A percentile compares a stretch with the other conserved stretches of the same genome.
Evolutionary conservation across 2,113 vertebrate species (phyloP).

Genomic region (Aegithalos caudatus): DNA sequence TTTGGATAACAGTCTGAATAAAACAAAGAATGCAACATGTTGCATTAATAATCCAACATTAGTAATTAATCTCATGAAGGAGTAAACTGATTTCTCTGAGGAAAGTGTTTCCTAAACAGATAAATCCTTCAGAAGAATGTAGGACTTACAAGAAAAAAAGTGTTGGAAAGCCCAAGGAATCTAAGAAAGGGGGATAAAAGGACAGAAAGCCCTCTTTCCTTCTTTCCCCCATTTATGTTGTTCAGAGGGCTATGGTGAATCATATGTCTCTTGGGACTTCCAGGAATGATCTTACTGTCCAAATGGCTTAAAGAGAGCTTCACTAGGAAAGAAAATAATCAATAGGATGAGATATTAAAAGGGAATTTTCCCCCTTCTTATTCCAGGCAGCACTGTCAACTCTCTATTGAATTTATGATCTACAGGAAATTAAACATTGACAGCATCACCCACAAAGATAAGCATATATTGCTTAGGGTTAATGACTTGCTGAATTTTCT

Average conservation of each 20-base stretch:
- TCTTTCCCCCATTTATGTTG: not conserved
- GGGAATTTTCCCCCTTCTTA: not conserved
- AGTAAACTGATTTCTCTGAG: not conserved
- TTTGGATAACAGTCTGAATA: not conserved
- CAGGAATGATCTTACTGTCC: slow-evolving; percentile 1
- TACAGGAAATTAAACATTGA: slow-evolving; percentile 66
- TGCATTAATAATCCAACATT: not conserved
- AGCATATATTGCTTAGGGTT: slow-evolving; percentile 42
- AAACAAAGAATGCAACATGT: not conserved
- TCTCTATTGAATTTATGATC: slow-evolving; percentile 54
- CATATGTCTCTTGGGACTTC: not conserved
- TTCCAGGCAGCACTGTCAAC: slow-evolving; percentile 1
- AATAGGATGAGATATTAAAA: slow-evolving; percentile 21
- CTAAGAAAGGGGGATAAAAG: not conserved
- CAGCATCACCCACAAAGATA: slow-evolving; percentile 52
- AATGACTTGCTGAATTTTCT: slow-evolving; percentile 55
- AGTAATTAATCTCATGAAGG: not conserved
- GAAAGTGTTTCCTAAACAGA: not conserved
- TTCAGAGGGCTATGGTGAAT: not conserved
- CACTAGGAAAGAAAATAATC: slow-evolving; percentile 17
- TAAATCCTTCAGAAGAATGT: not conserved
- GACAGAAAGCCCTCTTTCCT: not conserved
- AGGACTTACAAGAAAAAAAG: not conserved
- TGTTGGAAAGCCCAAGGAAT: not conserved
- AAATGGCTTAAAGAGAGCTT: slow-evolving; percentile 11